Evolutionary conservation across 2,113 vertebrate species (phyloP).

Genomic region (Lasiurus cinereus): DNA sequence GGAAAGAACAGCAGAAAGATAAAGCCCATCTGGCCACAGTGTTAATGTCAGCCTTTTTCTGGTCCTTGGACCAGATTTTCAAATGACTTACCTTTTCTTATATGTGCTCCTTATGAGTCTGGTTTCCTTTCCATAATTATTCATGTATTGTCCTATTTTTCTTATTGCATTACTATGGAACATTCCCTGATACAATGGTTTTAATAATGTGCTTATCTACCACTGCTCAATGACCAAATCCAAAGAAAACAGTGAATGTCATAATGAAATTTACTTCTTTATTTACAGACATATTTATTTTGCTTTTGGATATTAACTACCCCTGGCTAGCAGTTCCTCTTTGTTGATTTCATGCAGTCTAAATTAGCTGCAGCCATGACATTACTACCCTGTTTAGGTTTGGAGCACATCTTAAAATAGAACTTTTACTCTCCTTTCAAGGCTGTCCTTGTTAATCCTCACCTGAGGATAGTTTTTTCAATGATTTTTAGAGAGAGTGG

Average conservation of each 20-base stretch:
- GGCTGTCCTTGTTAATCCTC: too few relatives aligned
- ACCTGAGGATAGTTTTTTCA: too few relatives aligned
- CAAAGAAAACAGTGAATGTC: constrained; percentile 10
- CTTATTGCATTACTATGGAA: constrained; percentile 30
- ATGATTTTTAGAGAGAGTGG: too few relatives aligned
- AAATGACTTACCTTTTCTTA: constrained; percentile 13
- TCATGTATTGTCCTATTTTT: neutral
- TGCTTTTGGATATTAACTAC: constrained; percentile 54
- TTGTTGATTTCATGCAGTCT: constrained; percentile 15
- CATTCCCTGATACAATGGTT: constrained; percentile 11
- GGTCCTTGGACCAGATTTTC: neutral
- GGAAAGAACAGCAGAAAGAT: constrained; percentile 50
- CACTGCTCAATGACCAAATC: constrained; percentile 18
- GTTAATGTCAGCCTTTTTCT: constrained; percentile 11
- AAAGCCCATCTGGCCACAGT: neutral
- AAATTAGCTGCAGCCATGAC: neutral
- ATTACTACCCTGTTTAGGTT: neutral
- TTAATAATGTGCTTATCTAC: constrained; percentile 52
- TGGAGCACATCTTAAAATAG: neutral
- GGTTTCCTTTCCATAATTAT: constrained; percentile 45
- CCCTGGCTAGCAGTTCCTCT: neutral
- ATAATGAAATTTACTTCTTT: constrained; percentile 52
- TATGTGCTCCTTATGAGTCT: neutral
- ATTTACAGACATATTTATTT: constrained; percentile 42
- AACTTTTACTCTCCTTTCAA: constrained; percentile 28